Evolutionary conservation across 1,140 invertebrate genomes (phyloP).

Genomic region (Cotesia typhae): DNA sequence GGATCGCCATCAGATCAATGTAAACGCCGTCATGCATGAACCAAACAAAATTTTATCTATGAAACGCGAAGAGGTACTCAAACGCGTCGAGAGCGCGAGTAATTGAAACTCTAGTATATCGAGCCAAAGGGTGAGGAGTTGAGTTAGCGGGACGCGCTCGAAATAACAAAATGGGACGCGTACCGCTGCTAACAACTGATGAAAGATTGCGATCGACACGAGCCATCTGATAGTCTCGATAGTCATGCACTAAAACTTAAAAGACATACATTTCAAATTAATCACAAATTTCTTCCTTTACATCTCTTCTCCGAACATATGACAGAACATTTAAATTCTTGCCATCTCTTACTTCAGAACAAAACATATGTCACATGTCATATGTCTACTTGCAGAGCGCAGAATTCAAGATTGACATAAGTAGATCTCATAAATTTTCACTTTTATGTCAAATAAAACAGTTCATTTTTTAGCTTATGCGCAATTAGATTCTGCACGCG

Average conservation of each 20-base stretch:
- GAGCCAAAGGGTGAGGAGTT: conserved; percentile 5
- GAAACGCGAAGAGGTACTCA: conserved; percentile 34
- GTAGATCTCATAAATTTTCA: too few species aligned
- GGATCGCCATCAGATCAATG: conserved; percentile 6
- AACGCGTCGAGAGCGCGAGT: conserved; percentile 39
- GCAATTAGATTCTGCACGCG: too few species aligned
- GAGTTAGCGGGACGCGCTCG: conserved; percentile 36
- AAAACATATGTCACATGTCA: not conserved
- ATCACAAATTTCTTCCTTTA: not conserved
- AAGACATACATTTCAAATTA: conserved; percentile 16
- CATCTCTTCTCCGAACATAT: conserved; percentile 21
- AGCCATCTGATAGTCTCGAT: conserved; percentile 1
- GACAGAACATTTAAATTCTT: conserved; percentile 47
- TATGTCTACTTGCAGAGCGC: too few species aligned
- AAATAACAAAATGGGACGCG: conserved; percentile 48
- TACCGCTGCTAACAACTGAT: conserved; percentile 28
- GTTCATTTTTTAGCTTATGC: too few species aligned
- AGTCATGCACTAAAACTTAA: not conserved
- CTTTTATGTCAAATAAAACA: too few species aligned
- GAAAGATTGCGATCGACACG: conserved; percentile 30
- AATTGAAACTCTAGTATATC: conserved; percentile 50
- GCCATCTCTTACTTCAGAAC: conserved; percentile 9
- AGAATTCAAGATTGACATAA: too few species aligned
- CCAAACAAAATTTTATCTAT: conserved; percentile 39
- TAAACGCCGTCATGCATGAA: conserved; percentile 29